Percentiles rank a stretch among this genome's conserved stretches.
Conservation (phyloP, 2,888 invertebrate genomes). For the Lepidocyrtoides sp. region DNA sequence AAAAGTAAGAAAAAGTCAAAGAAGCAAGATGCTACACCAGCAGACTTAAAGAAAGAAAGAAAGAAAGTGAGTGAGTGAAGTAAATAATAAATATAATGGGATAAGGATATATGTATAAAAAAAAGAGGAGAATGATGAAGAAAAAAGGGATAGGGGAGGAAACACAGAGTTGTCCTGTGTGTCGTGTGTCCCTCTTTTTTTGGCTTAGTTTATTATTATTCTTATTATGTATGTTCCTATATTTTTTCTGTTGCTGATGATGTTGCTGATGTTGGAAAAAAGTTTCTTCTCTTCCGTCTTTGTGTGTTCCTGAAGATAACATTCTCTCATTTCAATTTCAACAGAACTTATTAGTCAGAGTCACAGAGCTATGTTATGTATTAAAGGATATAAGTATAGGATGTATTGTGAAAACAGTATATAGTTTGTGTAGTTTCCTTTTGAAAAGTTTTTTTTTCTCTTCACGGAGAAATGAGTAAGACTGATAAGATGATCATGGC, state of each 20-base stretch:
- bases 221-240: background rate
- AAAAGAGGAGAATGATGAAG: background rate
- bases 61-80: slow-evolving; percentile 29
- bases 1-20: background rate
- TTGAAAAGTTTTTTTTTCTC: slow-evolving; percentile 8
- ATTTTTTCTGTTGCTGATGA: background rate
- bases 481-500: background rate
- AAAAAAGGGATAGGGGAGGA: slow-evolving; percentile 4
- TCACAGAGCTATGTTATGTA: background rate
- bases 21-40: background rate
- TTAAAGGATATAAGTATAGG: background rate
- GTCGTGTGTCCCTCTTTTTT: background rate
- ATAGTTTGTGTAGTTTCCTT: background rate
- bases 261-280: background rate
- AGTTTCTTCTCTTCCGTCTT: background rate
- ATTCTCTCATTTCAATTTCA: slow-evolving; percentile 49
- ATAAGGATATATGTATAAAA: slow-evolving; percentile 30
- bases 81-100: slow-evolving; percentile 66
- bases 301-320: slow-evolving; percentile 9
- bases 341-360: slow-evolving; percentile 46
- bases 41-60: background rate
- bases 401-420: background rate
- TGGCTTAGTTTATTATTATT: background rate
- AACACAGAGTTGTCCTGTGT: slow-evolving; percentile 23
- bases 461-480: background rate